These are phyloP conservation scores for Samia ricini DNA, from an alignment of 1,140 invertebrate genomes.

Conservation along the genomic window DNA sequence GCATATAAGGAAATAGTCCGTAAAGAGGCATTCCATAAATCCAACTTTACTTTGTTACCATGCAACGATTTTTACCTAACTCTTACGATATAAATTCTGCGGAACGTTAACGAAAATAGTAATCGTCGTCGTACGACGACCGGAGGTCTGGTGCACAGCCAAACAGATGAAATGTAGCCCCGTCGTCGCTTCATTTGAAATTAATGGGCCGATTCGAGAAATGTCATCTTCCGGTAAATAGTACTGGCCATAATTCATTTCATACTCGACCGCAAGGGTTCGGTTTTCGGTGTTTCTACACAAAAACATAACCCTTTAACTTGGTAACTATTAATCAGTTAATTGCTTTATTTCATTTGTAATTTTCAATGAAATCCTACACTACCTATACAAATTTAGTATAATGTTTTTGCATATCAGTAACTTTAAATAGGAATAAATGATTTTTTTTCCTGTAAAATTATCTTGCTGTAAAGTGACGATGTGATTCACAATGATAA, in stretches of 20 bases:
- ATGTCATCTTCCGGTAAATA: conserved; percentile 72
- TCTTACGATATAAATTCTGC: conserved; percentile 69
- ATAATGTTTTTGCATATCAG: neutral
- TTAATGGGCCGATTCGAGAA: conserved; percentile 72
- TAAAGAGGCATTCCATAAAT: conserved; percentile 54
- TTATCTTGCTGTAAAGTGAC: too few relatives aligned
- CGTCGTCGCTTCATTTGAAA: conserved; percentile 64
- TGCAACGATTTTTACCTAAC: conserved; percentile 68
- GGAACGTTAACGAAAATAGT: conserved; percentile 67
- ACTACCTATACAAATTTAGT: neutral
- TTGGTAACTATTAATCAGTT: neutral
- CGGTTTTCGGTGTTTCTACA: conserved; percentile 12
- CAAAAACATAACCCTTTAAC: neutral
- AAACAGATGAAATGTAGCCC: conserved; percentile 70
- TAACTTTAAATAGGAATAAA: too few relatives aligned
- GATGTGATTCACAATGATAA: too few relatives aligned
- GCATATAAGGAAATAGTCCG: conserved; percentile 49
- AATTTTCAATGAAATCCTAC: neutral
- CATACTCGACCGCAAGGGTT: conserved; percentile 37
- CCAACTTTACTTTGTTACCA: conserved; percentile 58
- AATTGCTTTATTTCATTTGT: neutral
- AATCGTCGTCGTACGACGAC: conserved; percentile 40
- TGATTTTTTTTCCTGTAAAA: too few relatives aligned
- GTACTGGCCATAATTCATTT: conserved; percentile 60
- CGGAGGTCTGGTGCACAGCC: conserved; percentile 60